phyloP scores from a whole-genome alignment of 2,797 vertebrate genomes.

The Catostomus latipinnis region DNA sequence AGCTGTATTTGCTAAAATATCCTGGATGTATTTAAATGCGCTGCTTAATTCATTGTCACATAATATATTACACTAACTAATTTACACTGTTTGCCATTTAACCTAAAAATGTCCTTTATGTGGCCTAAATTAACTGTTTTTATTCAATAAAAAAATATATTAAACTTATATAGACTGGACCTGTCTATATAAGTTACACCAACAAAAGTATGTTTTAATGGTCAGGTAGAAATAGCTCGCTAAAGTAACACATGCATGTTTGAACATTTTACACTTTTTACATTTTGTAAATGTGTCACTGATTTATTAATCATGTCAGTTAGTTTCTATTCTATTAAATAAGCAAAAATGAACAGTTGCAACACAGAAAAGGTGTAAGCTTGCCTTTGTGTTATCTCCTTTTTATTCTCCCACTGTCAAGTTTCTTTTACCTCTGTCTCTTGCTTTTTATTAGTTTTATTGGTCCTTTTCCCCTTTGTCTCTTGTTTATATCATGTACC shows the following conservation, averaged over 20 bases:
- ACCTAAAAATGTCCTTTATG: not conserved
- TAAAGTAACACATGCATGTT: too few species aligned
- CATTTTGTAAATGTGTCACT: too few species aligned
- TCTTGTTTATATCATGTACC: slow-evolving; percentile 17
- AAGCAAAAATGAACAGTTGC: not conserved
- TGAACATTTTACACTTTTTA: too few species aligned
- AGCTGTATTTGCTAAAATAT: not conserved
- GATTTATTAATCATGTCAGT: not conserved
- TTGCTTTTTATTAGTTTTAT: not conserved
- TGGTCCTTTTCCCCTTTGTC: slow-evolving; percentile 3
- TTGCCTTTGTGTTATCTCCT: not conserved
- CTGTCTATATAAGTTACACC: too few species aligned
- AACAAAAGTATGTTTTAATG: too few species aligned
- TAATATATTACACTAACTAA: too few species aligned
- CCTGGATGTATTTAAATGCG: slow-evolving; percentile 1
- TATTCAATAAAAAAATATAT: too few species aligned
- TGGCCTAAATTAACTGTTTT: not conserved
- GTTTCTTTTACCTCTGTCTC: not conserved
- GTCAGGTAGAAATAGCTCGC: too few species aligned
- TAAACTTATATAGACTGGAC: too few species aligned
- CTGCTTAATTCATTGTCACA: not conserved
- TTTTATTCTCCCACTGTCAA: not conserved
- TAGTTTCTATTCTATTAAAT: slow-evolving; percentile 2
- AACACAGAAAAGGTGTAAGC: not conserved
- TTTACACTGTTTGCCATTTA: not conserved